Evolutionary conservation across 2,888 invertebrate species (phyloP).

Genomic region (Drosophila mayaguana): DNA sequence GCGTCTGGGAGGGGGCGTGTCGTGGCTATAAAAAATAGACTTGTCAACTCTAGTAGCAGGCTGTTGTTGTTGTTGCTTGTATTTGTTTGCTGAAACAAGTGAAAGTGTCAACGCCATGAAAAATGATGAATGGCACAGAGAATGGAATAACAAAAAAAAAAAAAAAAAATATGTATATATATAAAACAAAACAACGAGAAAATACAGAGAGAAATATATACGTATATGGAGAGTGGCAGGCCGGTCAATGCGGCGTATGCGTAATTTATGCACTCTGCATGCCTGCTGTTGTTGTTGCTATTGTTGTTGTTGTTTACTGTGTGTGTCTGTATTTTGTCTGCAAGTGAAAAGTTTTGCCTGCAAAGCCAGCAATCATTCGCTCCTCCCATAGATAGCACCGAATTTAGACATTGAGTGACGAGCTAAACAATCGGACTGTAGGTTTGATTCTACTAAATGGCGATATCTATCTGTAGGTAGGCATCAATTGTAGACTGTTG

Average conservation of each 20-base stretch:
- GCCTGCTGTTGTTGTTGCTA: neutral
- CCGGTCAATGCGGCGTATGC: slow-evolving; percentile 73
- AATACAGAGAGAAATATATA: slow-evolving; percentile 33
- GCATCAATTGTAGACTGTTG: neutral
- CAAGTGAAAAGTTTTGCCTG: slow-evolving; percentile 61
- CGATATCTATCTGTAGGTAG: neutral
- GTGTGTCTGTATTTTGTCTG: slow-evolving; percentile 8
- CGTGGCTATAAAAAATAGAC: slow-evolving; percentile 67
- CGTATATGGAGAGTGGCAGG: slow-evolving; percentile 52
- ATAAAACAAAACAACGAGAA: slow-evolving; percentile 1
- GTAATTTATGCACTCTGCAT: slow-evolving; percentile 69
- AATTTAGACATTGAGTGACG: slow-evolving; percentile 33
- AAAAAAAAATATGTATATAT: too few relatives aligned
- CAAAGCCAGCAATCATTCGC: slow-evolving; percentile 49
- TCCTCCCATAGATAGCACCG: slow-evolving; percentile 44
- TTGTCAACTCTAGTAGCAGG: slow-evolving; percentile 63
- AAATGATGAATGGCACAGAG: slow-evolving; percentile 74
- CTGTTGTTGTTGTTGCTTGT: slow-evolving; percentile 30
- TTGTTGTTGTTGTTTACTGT: neutral
- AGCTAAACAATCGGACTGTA: slow-evolving; percentile 28
- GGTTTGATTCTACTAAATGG: neutral
- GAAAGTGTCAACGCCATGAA: slow-evolving; percentile 79
- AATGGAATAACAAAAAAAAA: slow-evolving; percentile 38
- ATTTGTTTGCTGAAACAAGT: slow-evolving; percentile 76
- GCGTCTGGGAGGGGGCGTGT: slow-evolving; percentile 11